Base-by-base conservation (phyloP, 2,888 invertebrate species). In the Eucriotettix oculatus region DNA sequence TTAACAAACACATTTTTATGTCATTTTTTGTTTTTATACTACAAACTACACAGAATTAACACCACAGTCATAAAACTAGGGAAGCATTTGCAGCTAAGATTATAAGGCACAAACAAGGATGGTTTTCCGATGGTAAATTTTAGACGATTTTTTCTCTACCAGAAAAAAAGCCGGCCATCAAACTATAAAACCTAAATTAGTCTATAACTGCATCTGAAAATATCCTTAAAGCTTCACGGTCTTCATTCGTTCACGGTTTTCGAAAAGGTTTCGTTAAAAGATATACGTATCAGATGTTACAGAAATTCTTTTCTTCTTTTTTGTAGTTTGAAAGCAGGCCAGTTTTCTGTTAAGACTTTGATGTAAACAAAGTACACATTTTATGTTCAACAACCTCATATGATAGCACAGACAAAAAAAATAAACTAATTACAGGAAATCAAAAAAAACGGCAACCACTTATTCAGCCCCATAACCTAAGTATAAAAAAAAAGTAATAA, bases 51-150 rank as follows among this genome's bases (percentile, higher is more conserved):
- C 59, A 62, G 54, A 54, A 42, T 59, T 61, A 64, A 64, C 61
- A 62, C 63, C 63, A 63, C 62, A 61, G 60, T 64, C 64, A 61
- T 62, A 64, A 60, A 64, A 63, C 64, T 64, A 64, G 63, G 63
- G 62, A 64, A 64, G 63, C 64, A 63, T 64, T 62, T 63, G 65
- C 65, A 61, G 63, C 65, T 65, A 65, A 63, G 61, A 62, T 62
- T 63, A 64, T 65, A 65, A 65, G 65, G 65, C 65, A 65, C 65
- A 65, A 65, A 65, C 60, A 65, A 65, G 65, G 65, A 65, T 65
- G 65, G 64, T 65, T 64, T 63, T 61, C 61, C 58, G 60, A 60
- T 56, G 57, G 59, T 55, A 55, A 14, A n/a, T 61, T 58, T 60
- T 61, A 52, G 58, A 58, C 59, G 57, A 59, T 59, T 54, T 48